Conservation (phyloP, 2,797 vertebrate species). For the Cygnus olor region DNA sequence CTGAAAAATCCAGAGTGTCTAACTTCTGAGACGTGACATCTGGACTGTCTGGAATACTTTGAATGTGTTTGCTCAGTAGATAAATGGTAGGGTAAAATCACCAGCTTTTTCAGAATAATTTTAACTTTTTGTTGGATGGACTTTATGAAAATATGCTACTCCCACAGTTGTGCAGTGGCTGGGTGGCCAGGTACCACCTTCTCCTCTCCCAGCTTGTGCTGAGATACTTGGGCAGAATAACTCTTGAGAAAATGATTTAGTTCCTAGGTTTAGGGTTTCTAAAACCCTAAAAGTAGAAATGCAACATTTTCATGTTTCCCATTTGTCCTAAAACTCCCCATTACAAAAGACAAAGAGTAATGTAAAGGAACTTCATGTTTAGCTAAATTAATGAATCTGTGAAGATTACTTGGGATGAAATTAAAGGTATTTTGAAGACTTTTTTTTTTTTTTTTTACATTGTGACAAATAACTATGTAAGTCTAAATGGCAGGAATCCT, state of each 20-base stretch:
- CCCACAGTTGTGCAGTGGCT: background rate
- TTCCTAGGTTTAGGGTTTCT: background rate
- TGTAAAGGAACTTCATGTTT: background rate
- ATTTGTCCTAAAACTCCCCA: background rate
- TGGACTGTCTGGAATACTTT: background rate
- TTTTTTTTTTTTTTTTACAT: background rate
- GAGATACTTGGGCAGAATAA: background rate
- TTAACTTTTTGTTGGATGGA: background rate
- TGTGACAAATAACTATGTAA: background rate
- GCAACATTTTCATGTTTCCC: background rate
- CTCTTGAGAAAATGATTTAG: background rate
- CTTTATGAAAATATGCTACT: background rate
- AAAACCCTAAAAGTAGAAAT: background rate
- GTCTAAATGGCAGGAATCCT: background rate
- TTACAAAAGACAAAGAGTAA: background rate
- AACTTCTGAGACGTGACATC: background rate
- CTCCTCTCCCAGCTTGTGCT: background rate
- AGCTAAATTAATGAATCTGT: background rate
- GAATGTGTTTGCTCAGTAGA: background rate
- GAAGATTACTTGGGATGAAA: background rate
- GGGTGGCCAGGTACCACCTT: no score
- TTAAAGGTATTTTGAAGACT: background rate
- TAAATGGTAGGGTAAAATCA: background rate
- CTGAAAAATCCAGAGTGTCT: background rate
- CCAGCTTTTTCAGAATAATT: background rate